These are phyloP conservation scores for Malacoraja senta DNA, from an alignment of 2,797 vertebrate species.

Conservation along the genomic window DNA sequence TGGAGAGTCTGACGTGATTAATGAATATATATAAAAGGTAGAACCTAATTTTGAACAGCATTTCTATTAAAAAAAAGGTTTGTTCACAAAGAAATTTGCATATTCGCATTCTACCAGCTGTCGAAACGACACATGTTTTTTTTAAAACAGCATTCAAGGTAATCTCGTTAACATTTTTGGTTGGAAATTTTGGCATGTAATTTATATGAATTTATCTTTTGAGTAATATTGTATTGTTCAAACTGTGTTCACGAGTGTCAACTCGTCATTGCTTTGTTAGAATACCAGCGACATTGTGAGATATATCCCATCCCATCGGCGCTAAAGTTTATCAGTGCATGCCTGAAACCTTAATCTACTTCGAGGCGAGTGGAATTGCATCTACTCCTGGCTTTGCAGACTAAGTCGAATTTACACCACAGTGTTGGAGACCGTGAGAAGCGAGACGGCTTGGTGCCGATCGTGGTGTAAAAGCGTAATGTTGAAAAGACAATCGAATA, in stretches of 20 bases:
- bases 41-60: neutral
- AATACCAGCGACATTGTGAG: neutral
- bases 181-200: neutral
- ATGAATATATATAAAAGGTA: too few species aligned
- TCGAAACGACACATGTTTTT: neutral
- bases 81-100: neutral
- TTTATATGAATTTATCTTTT: neutral
- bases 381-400: neutral
- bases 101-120: neutral
- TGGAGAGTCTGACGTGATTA: neutral
- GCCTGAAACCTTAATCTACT: neutral
- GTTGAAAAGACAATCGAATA: slow-evolving; percentile 35
- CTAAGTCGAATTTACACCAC: neutral
- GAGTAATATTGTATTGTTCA: neutral
- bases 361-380: neutral
- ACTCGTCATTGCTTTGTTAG: neutral
- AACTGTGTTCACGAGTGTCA: neutral
- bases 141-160: neutral
- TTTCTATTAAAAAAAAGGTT: neutral
- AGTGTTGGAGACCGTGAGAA: neutral
- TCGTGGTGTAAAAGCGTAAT: neutral
- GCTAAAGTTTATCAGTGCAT: neutral
- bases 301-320: neutral
- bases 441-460: neutral
- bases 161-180: neutral